A percentile compares a stretch with the other conserved stretches of the same genome.
Conservation (phyloP, 2,888 invertebrate genomes). For the Augochlorella aurata region DNA sequence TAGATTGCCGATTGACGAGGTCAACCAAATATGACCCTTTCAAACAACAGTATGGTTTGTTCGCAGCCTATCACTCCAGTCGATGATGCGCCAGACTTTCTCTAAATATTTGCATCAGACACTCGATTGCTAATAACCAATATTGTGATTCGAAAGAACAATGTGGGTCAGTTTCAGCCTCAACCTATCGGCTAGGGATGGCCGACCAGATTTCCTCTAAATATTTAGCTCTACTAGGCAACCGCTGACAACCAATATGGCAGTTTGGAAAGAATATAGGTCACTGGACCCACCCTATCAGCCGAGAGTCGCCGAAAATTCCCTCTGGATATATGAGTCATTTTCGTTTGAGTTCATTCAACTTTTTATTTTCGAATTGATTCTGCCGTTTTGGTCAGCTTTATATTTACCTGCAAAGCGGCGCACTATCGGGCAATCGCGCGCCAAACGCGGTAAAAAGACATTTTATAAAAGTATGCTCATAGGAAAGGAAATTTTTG, state of each 20-base stretch:
- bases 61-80: neutral
- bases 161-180: conserved; percentile 1
- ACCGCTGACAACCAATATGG: neutral
- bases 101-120: conserved; percentile 15
- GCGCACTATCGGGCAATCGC: no score
- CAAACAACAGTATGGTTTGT: conserved; percentile 8
- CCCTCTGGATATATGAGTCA: neutral
- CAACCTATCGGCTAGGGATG: neutral
- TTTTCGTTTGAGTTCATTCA: neutral
- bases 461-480: no score
- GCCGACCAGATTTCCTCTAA: conserved; percentile 10
- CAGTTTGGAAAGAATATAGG: conserved; percentile 9
- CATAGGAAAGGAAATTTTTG: no score
- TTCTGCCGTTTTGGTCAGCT: neutral
- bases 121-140: conserved; percentile 17
- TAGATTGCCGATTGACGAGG: neutral
- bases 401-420: neutral
- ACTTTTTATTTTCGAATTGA: neutral
- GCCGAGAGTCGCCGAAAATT: neutral
- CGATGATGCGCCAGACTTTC: neutral
- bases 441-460: no score
- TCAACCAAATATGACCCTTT: conserved; percentile 14
- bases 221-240: conserved; percentile 13
- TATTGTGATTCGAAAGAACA: conserved; percentile 16
- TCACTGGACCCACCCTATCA: neutral